Evolutionary conservation across 2,113 vertebrate genomes (phyloP), one percentile per base, ranked within the genome.

Genomic region (Aspidoscelis tigris): DNA sequence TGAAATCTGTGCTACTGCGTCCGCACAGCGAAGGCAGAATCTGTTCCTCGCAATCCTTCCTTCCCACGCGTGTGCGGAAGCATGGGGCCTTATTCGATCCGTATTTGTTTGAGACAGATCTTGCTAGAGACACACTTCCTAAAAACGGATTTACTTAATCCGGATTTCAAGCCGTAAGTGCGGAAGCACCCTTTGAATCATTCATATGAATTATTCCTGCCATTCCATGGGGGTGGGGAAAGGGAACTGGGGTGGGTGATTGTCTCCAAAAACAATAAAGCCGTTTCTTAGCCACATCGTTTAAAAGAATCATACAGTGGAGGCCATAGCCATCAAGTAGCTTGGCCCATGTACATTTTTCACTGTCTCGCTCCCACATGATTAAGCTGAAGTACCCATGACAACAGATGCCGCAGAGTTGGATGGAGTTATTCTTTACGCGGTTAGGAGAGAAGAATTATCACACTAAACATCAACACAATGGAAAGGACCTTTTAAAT

Each of bases 301-400:
- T 70, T 14, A 5, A 70, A n/a, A 70, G 68, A 70, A 47, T 74
- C 44, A 2, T 47, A n/a, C 10, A 47, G 20, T 11, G 2, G 74
- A 82, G 69, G 81, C 89, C 81, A 61, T 68, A 79, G 41, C 76
- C 79, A 64, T 84, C 73, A 0, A 5, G 47, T 41, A 6, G 0
- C 65, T 89, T 72, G 71, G 71, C 83, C 66, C 8, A 1, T 64
- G 65, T n/a, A 53, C n/a, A 7, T 66, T 33, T 47, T 70, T 53
- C 82, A 78, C 83, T 66, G 85, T 72, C 55, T 16, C 7, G 68
- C 26, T 88, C 88, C 87, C 58, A 44, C 66, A 33, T 43, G 82
- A 87, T 78, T 75, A 80, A 82, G 70, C 39, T 70, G 0, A 0
- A 68, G 91, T 91, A 86, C 87, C 89, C 88, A 78, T 93, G 91